Conservation (phyloP, 2,888 invertebrate species). For the Hanleya hanleyi region DNA sequence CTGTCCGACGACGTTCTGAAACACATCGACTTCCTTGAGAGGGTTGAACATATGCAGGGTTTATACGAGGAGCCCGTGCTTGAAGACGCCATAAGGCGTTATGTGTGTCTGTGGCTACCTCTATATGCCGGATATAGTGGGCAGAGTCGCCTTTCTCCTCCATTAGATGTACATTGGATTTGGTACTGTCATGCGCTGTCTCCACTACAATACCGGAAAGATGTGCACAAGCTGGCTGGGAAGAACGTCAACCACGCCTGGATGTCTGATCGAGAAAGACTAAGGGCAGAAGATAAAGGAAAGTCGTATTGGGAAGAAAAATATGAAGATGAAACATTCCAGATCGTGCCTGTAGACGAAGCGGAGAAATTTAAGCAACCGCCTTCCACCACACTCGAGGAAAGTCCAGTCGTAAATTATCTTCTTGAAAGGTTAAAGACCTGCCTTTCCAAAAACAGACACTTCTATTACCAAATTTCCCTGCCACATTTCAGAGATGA, state of each 20-base stretch:
- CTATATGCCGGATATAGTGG: slow-evolving; percentile 63
- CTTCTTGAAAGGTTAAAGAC: slow-evolving; percentile 64
- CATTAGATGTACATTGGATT: slow-evolving; percentile 75
- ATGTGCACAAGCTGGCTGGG: slow-evolving; percentile 53
- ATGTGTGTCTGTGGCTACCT: slow-evolving; percentile 74
- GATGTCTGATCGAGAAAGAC: slow-evolving; percentile 36
- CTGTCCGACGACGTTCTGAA: slow-evolving; percentile 46
- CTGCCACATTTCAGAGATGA: slow-evolving; percentile 74
- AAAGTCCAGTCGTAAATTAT: slow-evolving; percentile 27
- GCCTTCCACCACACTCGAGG: no score
- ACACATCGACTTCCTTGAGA: slow-evolving; percentile 59
- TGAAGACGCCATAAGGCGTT: slow-evolving; percentile 73
- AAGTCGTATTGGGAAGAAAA: slow-evolving; percentile 50
- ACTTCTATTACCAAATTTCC: slow-evolving; percentile 74
- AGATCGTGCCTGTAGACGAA: no score
- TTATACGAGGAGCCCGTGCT: slow-evolving; percentile 68
- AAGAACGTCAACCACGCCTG: slow-evolving; percentile 69
- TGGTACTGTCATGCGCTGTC: slow-evolving; percentile 74
- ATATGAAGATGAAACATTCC: slow-evolving; percentile 58
- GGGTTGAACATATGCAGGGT: slow-evolving; percentile 46
- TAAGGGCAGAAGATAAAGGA: slow-evolving; percentile 28
- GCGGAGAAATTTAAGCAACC: no score
- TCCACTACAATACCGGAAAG: slow-evolving; percentile 58
- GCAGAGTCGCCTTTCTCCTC: slow-evolving; percentile 64
- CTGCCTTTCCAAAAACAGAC: slow-evolving; percentile 70